Conservation (phyloP, 2,113 vertebrate genomes). For the Coptodon bakossiorum region DNA sequence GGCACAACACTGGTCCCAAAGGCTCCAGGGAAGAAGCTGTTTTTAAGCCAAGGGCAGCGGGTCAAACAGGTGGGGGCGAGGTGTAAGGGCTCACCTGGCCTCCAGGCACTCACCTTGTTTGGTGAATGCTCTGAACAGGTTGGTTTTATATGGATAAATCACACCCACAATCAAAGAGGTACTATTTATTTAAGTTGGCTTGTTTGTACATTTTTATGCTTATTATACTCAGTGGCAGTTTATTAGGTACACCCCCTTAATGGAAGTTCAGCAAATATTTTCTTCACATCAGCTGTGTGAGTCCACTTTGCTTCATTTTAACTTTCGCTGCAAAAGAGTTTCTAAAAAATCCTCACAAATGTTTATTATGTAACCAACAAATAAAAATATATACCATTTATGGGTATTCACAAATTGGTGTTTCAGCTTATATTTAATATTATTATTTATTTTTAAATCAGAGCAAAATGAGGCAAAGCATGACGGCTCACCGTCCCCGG, state of each 20-base stretch:
- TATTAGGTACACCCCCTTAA: background rate
- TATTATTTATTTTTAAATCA: conserved; percentile 30
- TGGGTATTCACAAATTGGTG: background rate
- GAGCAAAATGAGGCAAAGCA: conserved; percentile 83
- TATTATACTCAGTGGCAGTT: background rate
- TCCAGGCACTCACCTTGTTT: background rate
- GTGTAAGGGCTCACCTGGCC: rapidly evolving
- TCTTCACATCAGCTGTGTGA: background rate
- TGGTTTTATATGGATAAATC: background rate
- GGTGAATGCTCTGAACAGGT: background rate
- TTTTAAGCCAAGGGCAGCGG: background rate
- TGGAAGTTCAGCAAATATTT: background rate
- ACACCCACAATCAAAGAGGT: background rate
- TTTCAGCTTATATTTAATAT: background rate
- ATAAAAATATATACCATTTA: rapidly evolving
- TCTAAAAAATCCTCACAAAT: background rate
- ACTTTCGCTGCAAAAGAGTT: background rate
- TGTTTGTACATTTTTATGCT: background rate
- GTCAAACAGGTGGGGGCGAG: background rate
- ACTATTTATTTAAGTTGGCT: background rate
- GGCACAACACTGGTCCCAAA: background rate
- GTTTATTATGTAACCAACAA: background rate
- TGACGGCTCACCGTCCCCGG: conserved; percentile 77
- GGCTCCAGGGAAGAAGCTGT: background rate
- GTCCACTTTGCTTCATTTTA: background rate